Conservation (phyloP, 2,113 vertebrate genomes). For the Manacus vitellinus region DNA sequence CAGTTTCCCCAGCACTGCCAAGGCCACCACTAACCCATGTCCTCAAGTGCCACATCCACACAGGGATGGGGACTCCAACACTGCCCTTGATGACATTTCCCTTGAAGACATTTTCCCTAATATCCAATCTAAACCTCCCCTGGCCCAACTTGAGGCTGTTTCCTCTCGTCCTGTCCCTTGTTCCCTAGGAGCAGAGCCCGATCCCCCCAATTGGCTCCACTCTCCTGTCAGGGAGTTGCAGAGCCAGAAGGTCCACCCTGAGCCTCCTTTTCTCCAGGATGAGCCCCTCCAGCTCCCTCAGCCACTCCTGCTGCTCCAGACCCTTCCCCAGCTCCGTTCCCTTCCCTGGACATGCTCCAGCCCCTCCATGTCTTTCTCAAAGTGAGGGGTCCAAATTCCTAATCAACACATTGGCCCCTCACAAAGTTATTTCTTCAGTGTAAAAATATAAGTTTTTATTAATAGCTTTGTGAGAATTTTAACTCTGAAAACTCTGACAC, state of each 20-base stretch:
- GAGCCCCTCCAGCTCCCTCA: neutral
- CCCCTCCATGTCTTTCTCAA: fast-evolving
- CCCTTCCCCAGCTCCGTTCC: neutral
- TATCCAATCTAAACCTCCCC: neutral
- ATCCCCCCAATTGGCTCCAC: neutral
- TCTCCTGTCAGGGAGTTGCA: neutral
- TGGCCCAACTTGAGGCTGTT: fast-evolving
- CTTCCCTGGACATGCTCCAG: neutral
- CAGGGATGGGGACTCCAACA: fast-evolving
- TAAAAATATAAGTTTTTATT: neutral
- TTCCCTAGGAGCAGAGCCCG: no score
- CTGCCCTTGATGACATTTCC: neutral
- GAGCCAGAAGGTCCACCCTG: neutral
- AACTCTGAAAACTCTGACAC: neutral
- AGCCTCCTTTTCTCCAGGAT: neutral
- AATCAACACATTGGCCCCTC: fast-evolving
- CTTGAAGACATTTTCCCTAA: neutral
- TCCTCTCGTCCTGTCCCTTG: neutral
- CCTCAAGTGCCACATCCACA: neutral
- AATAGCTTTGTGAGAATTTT: neutral
- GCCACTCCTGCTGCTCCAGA: neutral
- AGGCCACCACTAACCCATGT: neutral
- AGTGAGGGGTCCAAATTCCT: no score
- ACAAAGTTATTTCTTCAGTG: neutral
- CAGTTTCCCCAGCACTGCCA: neutral